Evolutionary conservation across 2,797 vertebrate genomes (phyloP), one percentile per base, ranked within the genome.

Genomic region (Pseudochirops cupreus): DNA sequence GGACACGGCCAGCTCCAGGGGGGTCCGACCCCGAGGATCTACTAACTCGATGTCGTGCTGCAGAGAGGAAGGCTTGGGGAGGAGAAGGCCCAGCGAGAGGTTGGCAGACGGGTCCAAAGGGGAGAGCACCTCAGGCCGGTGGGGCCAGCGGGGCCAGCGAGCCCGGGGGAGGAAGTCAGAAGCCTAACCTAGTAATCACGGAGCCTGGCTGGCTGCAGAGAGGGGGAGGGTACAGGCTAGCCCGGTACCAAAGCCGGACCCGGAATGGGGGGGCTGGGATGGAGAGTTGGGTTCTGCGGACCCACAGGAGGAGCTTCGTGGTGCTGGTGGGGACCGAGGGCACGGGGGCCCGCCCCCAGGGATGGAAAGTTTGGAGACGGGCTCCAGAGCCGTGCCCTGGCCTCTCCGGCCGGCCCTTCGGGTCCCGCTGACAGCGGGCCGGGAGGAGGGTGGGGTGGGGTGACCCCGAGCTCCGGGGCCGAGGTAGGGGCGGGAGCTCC

Each of bases 1-100:
- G 95, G 99, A 99, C 96, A 99, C 99, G 0, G 99, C 99, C 98
- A 99, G 98, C 98, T 99, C 99, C 98, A 99, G 98, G 0, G 99
- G 99, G 56, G 99, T 99, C 97, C 99, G 99, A 10, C 99, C 99
- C 6, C 99, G 99, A 26, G 99, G 99, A 98, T 99, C 99, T 90
- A 99, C 96, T 98, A 99, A 98, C 98, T 99, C 99, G 95, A 99
- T 97, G 94, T 99, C 99, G 74, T 99, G 99, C 99, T 99, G 98
- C 91, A 97, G 26, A 39, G 55, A 92, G 91, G 92, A 50, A 95
- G 87, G 95, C 91, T 57, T 95, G 91, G 62, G 53, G 82, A 39
- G n/a, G 52, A 26, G 92, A 13, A 56, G 90, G 54, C 46, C 92
- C 33, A n/a, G 62, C 52, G 4, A 33, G 29, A 4, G 31, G 56